These are phyloP conservation scores for Mus musculus DNA, from an alignment of 2,113 vertebrate species.

Conservation along the genomic window DNA sequence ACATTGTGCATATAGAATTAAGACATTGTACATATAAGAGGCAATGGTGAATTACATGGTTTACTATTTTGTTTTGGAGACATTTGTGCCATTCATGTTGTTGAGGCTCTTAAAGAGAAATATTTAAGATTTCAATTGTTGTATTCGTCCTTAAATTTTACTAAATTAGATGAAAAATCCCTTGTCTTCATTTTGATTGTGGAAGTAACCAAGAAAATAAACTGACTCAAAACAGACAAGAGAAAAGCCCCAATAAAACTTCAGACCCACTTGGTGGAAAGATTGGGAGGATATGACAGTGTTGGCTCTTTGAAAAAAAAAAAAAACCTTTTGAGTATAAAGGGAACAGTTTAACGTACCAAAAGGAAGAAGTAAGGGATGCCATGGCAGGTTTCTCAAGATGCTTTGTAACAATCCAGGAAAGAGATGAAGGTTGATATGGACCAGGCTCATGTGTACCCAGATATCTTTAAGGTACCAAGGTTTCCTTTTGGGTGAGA, in stretches of 20 bases:
- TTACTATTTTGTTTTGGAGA: background rate
- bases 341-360: background rate
- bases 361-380: background rate
- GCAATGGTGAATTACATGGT: background rate
- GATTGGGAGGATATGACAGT: background rate
- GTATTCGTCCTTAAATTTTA: background rate
- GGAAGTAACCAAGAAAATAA: conserved; percentile 45
- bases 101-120: background rate
- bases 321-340: background rate
- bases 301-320: background rate
- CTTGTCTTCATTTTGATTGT: background rate
- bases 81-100: background rate
- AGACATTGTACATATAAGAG: background rate
- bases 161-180: background rate
- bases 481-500: background rate
- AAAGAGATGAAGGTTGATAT: background rate
- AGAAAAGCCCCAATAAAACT: background rate
- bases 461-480: conserved; percentile 12
- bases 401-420: background rate
- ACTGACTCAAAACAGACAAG: background rate
- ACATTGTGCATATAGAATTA: background rate
- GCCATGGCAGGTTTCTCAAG: background rate
- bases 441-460: background rate
- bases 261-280: background rate
- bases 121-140: background rate